A percentile compares a stretch with the other conserved stretches of the same genome.
Evolutionary conservation across 2,797 vertebrate genomes (phyloP).

Genomic region (Neoniphon sammara): DNA sequence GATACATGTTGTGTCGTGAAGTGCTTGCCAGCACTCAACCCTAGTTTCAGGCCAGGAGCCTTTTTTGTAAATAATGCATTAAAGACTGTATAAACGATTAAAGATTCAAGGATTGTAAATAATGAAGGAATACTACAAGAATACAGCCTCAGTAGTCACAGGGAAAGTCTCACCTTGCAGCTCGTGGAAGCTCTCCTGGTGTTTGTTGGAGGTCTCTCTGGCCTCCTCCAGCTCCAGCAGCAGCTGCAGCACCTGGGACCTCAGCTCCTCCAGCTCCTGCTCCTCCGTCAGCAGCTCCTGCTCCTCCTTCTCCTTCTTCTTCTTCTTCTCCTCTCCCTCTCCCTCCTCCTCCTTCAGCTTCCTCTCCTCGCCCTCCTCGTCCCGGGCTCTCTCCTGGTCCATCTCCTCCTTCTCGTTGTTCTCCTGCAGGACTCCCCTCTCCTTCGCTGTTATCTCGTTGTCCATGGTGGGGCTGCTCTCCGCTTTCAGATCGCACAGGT

Average conservation of each 20-base stretch:
- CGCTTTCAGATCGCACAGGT: slow-evolving; percentile 77
- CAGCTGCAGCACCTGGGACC: slow-evolving; percentile 85
- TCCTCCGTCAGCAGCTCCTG: slow-evolving; percentile 76
- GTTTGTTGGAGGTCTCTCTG: slow-evolving; percentile 85
- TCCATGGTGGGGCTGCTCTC: slow-evolving; percentile 76
- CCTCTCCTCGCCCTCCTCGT: slow-evolving; percentile 62
- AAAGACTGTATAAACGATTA: background rate
- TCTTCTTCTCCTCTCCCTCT: slow-evolving; percentile 49
- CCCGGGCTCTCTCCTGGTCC: slow-evolving; percentile 64
- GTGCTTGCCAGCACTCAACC: too few species aligned
- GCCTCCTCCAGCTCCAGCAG: slow-evolving; percentile 89
- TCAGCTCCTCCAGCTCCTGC: slow-evolving; percentile 86
- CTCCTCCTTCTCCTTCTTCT: slow-evolving; percentile 61
- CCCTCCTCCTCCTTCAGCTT: slow-evolving; percentile 68
- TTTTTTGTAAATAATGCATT: background rate
- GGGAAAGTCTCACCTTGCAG: slow-evolving; percentile 84
- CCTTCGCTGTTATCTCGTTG: slow-evolving; percentile 77
- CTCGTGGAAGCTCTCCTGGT: slow-evolving; percentile 88
- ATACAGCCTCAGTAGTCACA: background rate
- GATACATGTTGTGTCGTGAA: too few species aligned
- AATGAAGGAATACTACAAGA: slow-evolving; percentile 1
- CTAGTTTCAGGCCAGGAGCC: slow-evolving; percentile 11
- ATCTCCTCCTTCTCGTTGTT: slow-evolving; percentile 74
- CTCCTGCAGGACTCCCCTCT: slow-evolving; percentile 75
- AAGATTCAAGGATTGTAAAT: slow-evolving; percentile 12